These are phyloP conservation scores for Oncorhynchus masou DNA, from an alignment of 2,113 vertebrate species.

Conservation along the genomic window DNA sequence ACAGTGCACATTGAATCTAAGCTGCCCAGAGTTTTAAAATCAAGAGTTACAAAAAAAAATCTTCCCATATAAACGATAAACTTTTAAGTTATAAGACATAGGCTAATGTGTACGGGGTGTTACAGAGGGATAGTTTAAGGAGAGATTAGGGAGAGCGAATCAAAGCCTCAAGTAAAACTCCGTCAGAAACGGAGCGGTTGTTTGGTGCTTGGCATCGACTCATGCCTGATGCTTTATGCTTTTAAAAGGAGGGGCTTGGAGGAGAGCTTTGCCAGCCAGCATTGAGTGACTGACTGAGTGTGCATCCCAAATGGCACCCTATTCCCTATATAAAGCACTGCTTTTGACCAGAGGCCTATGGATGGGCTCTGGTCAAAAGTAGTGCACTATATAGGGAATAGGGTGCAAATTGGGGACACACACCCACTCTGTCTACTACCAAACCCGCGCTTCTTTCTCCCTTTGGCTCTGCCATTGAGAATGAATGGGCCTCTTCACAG, in stretches of 20 bases:
- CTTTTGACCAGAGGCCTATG: too few relatives aligned
- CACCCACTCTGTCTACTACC: conserved; percentile 52
- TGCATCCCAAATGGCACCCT: too few relatives aligned
- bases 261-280: conserved; percentile 48
- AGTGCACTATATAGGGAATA: too few relatives aligned
- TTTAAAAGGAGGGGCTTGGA: conserved; percentile 23
- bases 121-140: conserved; percentile 65
- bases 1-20: conserved; percentile 33
- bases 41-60: not conserved
- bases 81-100: conserved; percentile 72
- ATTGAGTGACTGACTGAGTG: conserved; percentile 48
- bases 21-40: conserved; percentile 58
- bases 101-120: conserved; percentile 64
- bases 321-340: too few relatives aligned
- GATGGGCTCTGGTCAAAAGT: too few relatives aligned
- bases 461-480: conserved; percentile 51
- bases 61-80: conserved; percentile 53
- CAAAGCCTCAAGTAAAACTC: conserved; percentile 65
- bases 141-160: conserved; percentile 68
- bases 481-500: conserved; percentile 63
- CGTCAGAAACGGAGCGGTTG: conserved; percentile 47
- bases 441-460: conserved; percentile 36
- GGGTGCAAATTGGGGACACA: too few relatives aligned
- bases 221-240: conserved; percentile 20
- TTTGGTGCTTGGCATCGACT: conserved; percentile 59